Percentiles rank a stretch among this genome's conserved stretches.
phyloP scores from a whole-genome alignment of 2,113 vertebrate genomes.

The Bos indicus region DNA sequence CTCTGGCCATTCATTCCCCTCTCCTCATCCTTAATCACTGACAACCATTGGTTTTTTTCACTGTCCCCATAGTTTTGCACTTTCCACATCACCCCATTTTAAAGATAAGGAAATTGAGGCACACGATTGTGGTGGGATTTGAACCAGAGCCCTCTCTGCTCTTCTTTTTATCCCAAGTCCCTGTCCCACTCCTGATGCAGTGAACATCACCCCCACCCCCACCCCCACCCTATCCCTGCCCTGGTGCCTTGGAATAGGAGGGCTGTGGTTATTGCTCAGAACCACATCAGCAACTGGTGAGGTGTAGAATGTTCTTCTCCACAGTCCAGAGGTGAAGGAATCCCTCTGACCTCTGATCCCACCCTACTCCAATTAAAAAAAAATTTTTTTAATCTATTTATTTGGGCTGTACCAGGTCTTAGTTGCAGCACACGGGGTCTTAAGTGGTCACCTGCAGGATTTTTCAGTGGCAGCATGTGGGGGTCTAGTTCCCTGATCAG shows the following conservation, averaged over 20 bases:
- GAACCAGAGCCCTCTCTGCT: not conserved
- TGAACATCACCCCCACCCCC: fast-evolving
- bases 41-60: not conserved
- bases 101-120: not conserved
- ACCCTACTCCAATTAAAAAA: not conserved
- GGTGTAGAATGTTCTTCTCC: not conserved
- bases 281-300: not conserved
- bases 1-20: not conserved
- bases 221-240: not conserved
- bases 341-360: not conserved
- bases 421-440: not conserved
- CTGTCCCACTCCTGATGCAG: not conserved
- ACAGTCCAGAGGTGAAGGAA: not conserved
- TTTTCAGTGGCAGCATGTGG: not conserved
- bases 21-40: not conserved
- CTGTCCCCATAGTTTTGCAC: not conserved
- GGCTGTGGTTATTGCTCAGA: not conserved
- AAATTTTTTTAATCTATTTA: not conserved
- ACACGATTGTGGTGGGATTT: not conserved
- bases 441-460: not conserved
- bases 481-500: not conserved
- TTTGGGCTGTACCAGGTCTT: not conserved
- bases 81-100: not conserved
- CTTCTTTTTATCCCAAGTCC: not conserved
- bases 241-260: not conserved